A percentile compares a stretch with the other conserved stretches of the same genome.
Evolutionary conservation across 2,888 invertebrate species (phyloP).

Genomic region (Platerodrilus igneus): DNA sequence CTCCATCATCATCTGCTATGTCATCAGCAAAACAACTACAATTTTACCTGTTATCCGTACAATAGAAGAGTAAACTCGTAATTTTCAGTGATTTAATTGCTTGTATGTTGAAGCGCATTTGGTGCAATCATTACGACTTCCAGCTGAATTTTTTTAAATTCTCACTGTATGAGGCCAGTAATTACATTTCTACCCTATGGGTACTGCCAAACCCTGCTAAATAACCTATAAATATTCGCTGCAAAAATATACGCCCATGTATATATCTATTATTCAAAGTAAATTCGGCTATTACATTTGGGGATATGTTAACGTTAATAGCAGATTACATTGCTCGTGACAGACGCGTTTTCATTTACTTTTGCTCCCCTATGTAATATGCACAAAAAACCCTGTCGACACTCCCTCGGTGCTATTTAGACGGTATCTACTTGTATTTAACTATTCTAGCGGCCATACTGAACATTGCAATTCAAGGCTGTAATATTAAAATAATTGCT

Average conservation of each 20-base stretch:
- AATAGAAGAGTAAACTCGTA: slow-evolving; percentile 40
- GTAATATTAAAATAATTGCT: no score
- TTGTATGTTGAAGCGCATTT: slow-evolving; percentile 19
- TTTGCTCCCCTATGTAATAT: slow-evolving; percentile 32
- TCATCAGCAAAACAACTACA: slow-evolving; percentile 38
- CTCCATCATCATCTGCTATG: no score
- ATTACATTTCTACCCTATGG: no score
- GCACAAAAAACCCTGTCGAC: slow-evolving; percentile 32
- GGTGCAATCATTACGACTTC: slow-evolving; percentile 14
- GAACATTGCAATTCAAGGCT: no score
- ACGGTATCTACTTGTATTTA: slow-evolving; percentile 27
- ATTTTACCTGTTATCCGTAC: slow-evolving; percentile 38
- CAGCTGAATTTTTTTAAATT: no score
- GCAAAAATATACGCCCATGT: slow-evolving; percentile 15
- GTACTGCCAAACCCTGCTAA: no score
- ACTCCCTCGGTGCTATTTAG: slow-evolving; percentile 31
- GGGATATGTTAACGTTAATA: slow-evolving; percentile 38
- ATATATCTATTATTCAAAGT: slow-evolving; percentile 35
- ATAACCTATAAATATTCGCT: no score
- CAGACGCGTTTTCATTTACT: slow-evolving; percentile 39
- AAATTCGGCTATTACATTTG: slow-evolving; percentile 38
- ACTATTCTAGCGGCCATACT: slow-evolving; percentile 30
- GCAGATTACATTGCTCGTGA: slow-evolving; percentile 42
- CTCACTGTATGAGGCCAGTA: no score
- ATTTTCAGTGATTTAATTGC: slow-evolving; percentile 36